Evolutionary conservation across 2,888 invertebrate species (phyloP).

Genomic region (Agonopterix arenella): DNA sequence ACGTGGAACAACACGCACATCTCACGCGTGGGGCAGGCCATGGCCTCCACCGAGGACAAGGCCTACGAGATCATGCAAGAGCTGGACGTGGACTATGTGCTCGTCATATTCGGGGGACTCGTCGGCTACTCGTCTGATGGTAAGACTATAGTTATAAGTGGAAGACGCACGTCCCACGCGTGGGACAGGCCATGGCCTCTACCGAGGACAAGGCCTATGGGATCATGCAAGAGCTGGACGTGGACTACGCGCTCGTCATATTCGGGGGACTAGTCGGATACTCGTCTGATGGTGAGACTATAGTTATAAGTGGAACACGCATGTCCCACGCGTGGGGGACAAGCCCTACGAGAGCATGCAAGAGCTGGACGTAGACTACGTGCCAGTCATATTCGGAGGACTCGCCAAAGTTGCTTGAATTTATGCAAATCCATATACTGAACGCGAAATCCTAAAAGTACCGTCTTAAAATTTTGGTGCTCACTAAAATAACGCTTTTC

Average conservation of each 20-base stretch:
- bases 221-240: constrained; percentile 98
- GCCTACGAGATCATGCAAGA: constrained; percentile 99
- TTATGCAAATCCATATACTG: too few species aligned
- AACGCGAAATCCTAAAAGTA: too few species aligned
- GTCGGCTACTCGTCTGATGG: constrained; percentile 99
- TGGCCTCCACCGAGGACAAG: constrained; percentile 97
- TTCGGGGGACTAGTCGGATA: constrained; percentile 99
- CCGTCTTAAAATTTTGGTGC: too few species aligned
- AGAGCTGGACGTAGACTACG: constrained; percentile 98
- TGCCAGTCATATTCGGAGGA: constrained; percentile 99
- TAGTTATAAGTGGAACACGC: constrained; percentile 82
- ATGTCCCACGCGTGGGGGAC: constrained; percentile 98
- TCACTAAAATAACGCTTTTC: too few species aligned
- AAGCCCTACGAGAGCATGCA: constrained; percentile 98
- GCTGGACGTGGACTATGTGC: constrained; percentile 97
- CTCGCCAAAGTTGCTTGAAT: constrained; percentile 98
- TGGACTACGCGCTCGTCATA: constrained; percentile 98
- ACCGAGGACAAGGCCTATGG: constrained; percentile 97
- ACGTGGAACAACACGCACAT: constrained; percentile 99
- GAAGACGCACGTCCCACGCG: constrained; percentile 98
- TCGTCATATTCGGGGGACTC: constrained; percentile 98
- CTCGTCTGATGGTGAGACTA: constrained; percentile 91
- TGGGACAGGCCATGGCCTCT: constrained; percentile 98
- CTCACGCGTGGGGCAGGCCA: constrained; percentile 97
- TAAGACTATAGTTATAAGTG: constrained; percentile 41